phyloP scores from a whole-genome alignment of 37 sponge, comb jelly and placozoan genomes.

The Halisarca cf. caerulea region DNA sequence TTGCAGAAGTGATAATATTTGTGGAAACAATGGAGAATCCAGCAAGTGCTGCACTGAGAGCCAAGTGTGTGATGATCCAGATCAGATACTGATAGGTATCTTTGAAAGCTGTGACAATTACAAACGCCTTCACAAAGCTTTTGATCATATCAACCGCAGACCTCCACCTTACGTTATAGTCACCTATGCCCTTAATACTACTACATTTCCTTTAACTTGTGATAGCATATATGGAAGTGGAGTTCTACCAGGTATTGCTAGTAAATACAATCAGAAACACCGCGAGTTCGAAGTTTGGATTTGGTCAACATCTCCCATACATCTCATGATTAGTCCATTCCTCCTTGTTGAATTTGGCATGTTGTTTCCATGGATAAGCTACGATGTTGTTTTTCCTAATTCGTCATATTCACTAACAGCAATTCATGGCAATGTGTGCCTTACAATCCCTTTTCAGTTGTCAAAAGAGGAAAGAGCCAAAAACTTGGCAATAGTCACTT shows the following conservation, averaged over 20 bases:
- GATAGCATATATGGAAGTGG: neutral
- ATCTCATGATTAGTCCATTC: neutral
- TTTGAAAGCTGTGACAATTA: neutral
- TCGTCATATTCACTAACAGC: neutral
- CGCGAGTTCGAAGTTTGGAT: neutral
- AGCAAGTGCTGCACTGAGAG: neutral
- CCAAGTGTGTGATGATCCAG: neutral
- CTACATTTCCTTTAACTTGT: neutral
- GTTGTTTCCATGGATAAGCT: constrained; percentile 11
- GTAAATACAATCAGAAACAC: neutral
- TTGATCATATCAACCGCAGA: constrained; percentile 1
- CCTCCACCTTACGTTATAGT: neutral
- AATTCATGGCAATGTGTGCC: neutral
- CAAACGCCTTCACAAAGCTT: neutral
- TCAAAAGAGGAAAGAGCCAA: neutral
- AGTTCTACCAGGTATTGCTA: neutral
- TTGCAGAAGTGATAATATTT: too few species aligned
- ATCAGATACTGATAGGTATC: neutral
- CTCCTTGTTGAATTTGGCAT: neutral
- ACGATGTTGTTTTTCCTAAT: neutral
- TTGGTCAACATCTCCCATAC: constrained; percentile 15
- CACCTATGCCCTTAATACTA: neutral
- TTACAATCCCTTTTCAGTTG: neutral
- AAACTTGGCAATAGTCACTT: neutral
- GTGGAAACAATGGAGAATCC: too few species aligned